Conservation (phyloP, 1,140 invertebrate species). For the Lordiphosa clarofinis region DNA sequence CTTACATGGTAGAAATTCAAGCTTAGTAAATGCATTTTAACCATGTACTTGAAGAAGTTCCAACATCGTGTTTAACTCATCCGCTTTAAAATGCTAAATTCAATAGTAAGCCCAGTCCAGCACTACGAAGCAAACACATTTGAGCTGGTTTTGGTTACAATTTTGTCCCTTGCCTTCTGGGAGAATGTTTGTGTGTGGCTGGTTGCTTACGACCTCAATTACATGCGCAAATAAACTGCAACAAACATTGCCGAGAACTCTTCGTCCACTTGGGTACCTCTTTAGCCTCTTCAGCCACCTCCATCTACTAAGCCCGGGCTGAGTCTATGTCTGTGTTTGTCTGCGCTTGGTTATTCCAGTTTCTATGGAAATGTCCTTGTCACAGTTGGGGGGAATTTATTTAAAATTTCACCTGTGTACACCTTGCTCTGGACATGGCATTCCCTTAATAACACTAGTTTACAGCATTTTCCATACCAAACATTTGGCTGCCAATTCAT, state of each 20-base stretch:
- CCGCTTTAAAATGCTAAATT: too few species aligned
- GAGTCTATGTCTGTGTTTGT: slow-evolving; percentile 20
- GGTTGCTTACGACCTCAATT: slow-evolving; percentile 71
- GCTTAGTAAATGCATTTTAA: too few species aligned
- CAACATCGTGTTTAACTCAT: too few species aligned
- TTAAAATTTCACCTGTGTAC: slow-evolving; percentile 50
- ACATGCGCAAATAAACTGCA: slow-evolving; percentile 73
- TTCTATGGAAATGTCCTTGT: slow-evolving; percentile 74
- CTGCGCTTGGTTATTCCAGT: slow-evolving; percentile 53
- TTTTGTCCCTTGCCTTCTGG: slow-evolving; percentile 5
- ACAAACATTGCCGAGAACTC: slow-evolving; percentile 70
- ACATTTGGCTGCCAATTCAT: too few species aligned
- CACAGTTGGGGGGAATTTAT: slow-evolving; percentile 72
- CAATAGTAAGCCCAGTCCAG: too few species aligned
- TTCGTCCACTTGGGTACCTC: slow-evolving; percentile 24
- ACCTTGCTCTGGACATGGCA: slow-evolving; percentile 10
- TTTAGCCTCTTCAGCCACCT: slow-evolving; percentile 8
- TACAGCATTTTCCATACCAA: too few species aligned
- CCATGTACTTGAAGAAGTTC: too few species aligned
- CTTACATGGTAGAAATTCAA: too few species aligned
- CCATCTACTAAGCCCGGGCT: slow-evolving; percentile 6
- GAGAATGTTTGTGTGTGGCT: slow-evolving; percentile 11
- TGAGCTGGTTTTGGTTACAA: slow-evolving; percentile 29
- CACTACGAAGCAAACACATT: not conserved
- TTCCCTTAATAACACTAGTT: slow-evolving; percentile 31